Percentiles rank a stretch among this genome's conserved stretches.
Conservation (phyloP, 2,113 vertebrate species). For the Hypocryptadius cinnamomeus region DNA sequence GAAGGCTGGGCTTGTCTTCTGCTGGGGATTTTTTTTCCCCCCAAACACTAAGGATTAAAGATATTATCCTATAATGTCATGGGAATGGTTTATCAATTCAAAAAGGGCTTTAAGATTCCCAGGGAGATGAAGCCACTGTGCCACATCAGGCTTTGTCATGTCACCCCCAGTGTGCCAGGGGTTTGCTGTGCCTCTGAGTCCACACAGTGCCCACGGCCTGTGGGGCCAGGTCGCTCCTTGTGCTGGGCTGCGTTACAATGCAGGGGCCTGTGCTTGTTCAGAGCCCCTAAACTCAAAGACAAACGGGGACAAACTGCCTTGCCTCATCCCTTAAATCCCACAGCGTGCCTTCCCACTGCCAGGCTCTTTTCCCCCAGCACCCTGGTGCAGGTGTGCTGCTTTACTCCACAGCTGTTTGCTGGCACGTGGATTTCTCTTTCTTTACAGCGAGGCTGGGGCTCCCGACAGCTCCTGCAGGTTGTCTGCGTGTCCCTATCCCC, state of each 20-base stretch:
- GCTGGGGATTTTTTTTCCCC: rapidly evolving
- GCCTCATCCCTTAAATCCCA: neutral
- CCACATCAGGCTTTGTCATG: rapidly evolving
- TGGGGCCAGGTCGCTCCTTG: rapidly evolving
- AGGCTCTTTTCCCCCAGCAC: neutral
- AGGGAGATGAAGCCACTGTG: neutral
- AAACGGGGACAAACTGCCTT: neutral
- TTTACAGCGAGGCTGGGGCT: neutral
- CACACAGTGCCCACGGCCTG: rapidly evolving
- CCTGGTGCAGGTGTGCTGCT: neutral
- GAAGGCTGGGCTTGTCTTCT: neutral
- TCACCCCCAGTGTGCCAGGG: rapidly evolving
- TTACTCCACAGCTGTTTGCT: rapidly evolving
- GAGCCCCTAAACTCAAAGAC: rapidly evolving
- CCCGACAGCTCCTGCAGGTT: rapidly evolving
- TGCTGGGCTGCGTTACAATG: rapidly evolving
- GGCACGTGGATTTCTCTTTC: neutral
- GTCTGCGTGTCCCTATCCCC: neutral
- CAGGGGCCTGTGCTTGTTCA: neutral
- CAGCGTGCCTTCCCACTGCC: neutral
- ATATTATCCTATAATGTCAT: neutral
- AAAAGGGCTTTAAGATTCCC: neutral
- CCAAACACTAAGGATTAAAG: neutral
- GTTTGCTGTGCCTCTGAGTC: neutral
- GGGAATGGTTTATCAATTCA: neutral